Percentiles rank a stretch among this genome's conserved stretches.
Conservation (phyloP, 1,140 invertebrate species). For the Drosophila quadrilineata region DNA sequence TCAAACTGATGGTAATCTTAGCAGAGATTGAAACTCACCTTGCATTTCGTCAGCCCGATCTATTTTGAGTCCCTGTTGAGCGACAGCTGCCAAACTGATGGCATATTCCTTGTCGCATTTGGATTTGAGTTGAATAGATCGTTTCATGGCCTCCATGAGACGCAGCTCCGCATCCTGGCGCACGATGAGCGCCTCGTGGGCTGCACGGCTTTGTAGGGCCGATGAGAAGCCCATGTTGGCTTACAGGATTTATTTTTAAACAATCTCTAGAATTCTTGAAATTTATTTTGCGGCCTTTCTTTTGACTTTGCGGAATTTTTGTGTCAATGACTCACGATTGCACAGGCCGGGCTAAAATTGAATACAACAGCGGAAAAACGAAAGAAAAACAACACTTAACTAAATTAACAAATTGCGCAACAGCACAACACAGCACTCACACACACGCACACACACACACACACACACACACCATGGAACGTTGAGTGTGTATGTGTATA, state of each 20-base stretch:
- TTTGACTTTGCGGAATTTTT: constrained; percentile 30
- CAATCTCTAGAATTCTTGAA: constrained; percentile 31
- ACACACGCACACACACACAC: constrained; percentile 1
- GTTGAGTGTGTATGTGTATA: too few species aligned
- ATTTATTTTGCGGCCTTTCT: constrained; percentile 20
- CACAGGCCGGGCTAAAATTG: constrained; percentile 23
- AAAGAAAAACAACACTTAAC: too few species aligned
- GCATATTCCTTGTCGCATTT: constrained; percentile 96
- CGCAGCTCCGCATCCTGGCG: constrained; percentile 95
- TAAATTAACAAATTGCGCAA: constrained; percentile 42
- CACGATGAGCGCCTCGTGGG: constrained; percentile 91
- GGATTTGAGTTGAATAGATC: constrained; percentile 91
- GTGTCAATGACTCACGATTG: constrained; percentile 32
- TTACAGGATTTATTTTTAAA: constrained; percentile 10
- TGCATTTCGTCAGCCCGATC: constrained; percentile 89
- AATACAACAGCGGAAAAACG: constrained; percentile 5
- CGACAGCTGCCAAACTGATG: constrained; percentile 88
- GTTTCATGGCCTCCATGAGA: constrained; percentile 93
- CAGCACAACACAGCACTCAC: too few species aligned
- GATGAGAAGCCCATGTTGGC: constrained; percentile 91
- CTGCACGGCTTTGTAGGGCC: constrained; percentile 89
- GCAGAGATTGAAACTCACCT: constrained; percentile 83
- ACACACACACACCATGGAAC: constrained; percentile 18
- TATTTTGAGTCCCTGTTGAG: constrained; percentile 91
- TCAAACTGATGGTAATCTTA: background rate